Conservation (phyloP, 2,888 invertebrate genomes). For the Ischnus inquisitorius region DNA sequence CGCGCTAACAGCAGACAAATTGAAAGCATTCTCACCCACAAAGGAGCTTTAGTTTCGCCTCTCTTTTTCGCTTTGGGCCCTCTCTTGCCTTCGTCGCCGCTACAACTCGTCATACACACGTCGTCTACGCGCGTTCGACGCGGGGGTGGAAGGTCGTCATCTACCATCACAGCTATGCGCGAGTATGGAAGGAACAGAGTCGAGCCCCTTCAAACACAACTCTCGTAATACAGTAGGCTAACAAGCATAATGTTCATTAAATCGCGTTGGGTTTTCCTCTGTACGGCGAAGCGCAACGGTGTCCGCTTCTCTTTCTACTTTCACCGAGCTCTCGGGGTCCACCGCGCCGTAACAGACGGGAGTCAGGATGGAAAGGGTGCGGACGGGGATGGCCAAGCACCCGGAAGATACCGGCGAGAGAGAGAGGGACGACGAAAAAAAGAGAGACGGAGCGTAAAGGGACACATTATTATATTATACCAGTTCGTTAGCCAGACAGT, state of each 20-base stretch:
- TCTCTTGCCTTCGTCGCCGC: slow-evolving; percentile 37
- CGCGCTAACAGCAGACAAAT: slow-evolving; percentile 78
- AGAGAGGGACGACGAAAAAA: slow-evolving; percentile 51
- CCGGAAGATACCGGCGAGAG: slow-evolving; percentile 55
- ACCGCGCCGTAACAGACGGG: slow-evolving; percentile 34
- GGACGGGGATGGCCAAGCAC: slow-evolving; percentile 28
- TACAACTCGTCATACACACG: slow-evolving; percentile 37
- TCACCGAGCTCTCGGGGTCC: slow-evolving; percentile 39
- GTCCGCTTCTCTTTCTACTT: slow-evolving; percentile 44
- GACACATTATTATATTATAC: slow-evolving; percentile 77
- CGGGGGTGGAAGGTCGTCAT: neutral
- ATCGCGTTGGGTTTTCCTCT: slow-evolving; percentile 69
- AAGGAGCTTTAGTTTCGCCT: slow-evolving; percentile 74
- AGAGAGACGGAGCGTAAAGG: slow-evolving; percentile 68
- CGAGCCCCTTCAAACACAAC: slow-evolving; percentile 64
- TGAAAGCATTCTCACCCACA: slow-evolving; percentile 79
- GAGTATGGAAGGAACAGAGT: slow-evolving; percentile 38
- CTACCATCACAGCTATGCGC: slow-evolving; percentile 11
- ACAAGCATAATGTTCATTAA: slow-evolving; percentile 80
- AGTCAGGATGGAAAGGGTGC: slow-evolving; percentile 43
- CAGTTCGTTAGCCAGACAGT: slow-evolving; percentile 77
- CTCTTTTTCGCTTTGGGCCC: slow-evolving; percentile 62
- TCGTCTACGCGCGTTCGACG: slow-evolving; percentile 39
- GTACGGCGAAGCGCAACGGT: slow-evolving; percentile 21
- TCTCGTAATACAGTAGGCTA: slow-evolving; percentile 75